Evolutionary conservation across 2,888 invertebrate genomes (phyloP).

Genomic region (Aricia artaxerxes): DNA sequence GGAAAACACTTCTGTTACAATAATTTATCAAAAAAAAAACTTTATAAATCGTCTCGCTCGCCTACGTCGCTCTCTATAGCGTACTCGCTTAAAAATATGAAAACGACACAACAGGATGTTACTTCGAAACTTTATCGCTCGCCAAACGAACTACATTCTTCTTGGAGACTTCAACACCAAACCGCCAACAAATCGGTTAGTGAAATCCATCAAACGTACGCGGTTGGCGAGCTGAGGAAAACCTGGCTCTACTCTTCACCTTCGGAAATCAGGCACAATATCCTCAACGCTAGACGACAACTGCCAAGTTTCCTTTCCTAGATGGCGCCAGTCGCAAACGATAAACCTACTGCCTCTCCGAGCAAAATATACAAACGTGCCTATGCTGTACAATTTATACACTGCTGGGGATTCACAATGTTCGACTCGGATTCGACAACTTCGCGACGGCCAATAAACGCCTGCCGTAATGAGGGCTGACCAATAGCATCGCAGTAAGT

Average conservation of each 20-base stretch:
- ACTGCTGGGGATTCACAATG: conserved; percentile 42
- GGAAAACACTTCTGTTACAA: conserved; percentile 66
- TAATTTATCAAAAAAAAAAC: conserved; percentile 69
- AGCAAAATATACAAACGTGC: conserved; percentile 73
- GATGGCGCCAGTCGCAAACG: not conserved
- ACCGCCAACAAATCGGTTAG: conserved; percentile 54
- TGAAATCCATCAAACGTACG: conserved; percentile 31
- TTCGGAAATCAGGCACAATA: conserved; percentile 33
- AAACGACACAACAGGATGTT: conserved; percentile 74
- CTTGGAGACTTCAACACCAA: conserved; percentile 67
- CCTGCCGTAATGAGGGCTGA: not conserved
- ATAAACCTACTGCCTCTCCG: not conserved
- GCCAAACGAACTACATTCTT: conserved; percentile 64
- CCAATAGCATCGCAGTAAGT: not conserved
- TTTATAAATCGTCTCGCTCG: conserved; percentile 58
- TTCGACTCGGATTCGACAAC: not conserved
- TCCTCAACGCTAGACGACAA: not conserved
- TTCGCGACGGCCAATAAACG: not conserved
- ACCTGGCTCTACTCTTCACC: not conserved
- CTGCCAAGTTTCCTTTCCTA: not conserved
- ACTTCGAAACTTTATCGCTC: conserved; percentile 48
- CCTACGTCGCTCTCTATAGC: conserved; percentile 63
- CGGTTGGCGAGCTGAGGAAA: not conserved
- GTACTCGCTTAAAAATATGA: conserved; percentile 70
- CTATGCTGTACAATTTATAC: conserved; percentile 77